Percentiles rank a stretch among this genome's conserved stretches.
These are phyloP conservation scores for Dasysyrphus albostriatus DNA, from an alignment of 2,888 invertebrate genomes.

Conservation along the genomic window DNA sequence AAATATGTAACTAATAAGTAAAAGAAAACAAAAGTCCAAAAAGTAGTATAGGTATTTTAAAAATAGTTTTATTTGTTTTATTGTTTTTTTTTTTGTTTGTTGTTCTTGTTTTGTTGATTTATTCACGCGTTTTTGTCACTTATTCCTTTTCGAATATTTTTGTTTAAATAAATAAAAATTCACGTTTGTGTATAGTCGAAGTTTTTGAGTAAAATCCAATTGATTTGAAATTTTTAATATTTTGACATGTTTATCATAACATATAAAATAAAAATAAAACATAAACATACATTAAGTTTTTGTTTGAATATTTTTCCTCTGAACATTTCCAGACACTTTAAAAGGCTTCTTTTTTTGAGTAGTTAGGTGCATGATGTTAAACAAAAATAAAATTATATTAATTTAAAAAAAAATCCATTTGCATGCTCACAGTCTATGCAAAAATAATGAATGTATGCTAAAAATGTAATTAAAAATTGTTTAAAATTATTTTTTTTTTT, in stretches of 20 bases:
- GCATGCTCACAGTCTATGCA: slow-evolving; percentile 30
- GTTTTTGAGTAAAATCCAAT: slow-evolving; percentile 12
- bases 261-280: slow-evolving; percentile 28
- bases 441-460: slow-evolving; percentile 9
- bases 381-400: slow-evolving; percentile 46
- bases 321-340: background rate
- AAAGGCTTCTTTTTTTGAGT: slow-evolving; percentile 2
- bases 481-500: slow-evolving; percentile 24
- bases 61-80: slow-evolving; percentile 62
- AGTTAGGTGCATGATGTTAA: slow-evolving; percentile 37
- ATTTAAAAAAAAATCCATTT: slow-evolving; percentile 52
- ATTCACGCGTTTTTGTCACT: slow-evolving; percentile 10
- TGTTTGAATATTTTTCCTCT: slow-evolving; percentile 12
- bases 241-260: slow-evolving; percentile 28
- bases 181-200: slow-evolving; percentile 31
- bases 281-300: background rate
- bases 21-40: slow-evolving; percentile 35
- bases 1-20: slow-evolving; percentile 3
- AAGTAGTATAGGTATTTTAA: slow-evolving; percentile 56
- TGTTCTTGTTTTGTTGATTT: background rate
- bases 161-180: slow-evolving; percentile 58
- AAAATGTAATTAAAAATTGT: slow-evolving; percentile 37
- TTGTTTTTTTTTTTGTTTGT: slow-evolving; percentile 51
- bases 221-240: background rate
- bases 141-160: slow-evolving; percentile 43